phyloP scores from a whole-genome alignment of 2,888 invertebrate genomes.

The Taphrorychus bicolor region DNA sequence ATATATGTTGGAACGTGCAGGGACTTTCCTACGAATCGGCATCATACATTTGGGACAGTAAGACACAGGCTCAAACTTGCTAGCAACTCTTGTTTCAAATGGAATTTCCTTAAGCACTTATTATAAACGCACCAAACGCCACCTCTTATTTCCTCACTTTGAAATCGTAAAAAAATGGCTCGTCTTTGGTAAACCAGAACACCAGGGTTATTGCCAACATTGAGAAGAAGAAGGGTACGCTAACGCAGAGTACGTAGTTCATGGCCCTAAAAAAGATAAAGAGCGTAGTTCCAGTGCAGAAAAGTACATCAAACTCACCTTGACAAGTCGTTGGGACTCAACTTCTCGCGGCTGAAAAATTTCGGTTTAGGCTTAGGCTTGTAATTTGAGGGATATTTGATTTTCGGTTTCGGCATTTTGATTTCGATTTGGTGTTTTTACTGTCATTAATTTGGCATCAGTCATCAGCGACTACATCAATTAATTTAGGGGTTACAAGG shows the following conservation, averaged over 20 bases:
- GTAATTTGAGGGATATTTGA: neutral
- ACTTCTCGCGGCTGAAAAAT: neutral
- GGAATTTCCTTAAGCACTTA: neutral
- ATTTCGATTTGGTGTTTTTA: too few species aligned
- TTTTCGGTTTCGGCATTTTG: too few species aligned
- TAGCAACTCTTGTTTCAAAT: neutral
- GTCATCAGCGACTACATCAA: too few species aligned
- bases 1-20: neutral
- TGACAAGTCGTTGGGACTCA: neutral
- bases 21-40: neutral
- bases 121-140: too few species aligned
- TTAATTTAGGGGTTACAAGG: too few species aligned
- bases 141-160: too few species aligned
- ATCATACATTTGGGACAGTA: too few species aligned
- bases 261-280: slow-evolving; percentile 16
- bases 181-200: slow-evolving; percentile 1
- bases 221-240: slow-evolving; percentile 6
- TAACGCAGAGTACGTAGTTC: slow-evolving; percentile 9
- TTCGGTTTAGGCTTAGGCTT: neutral
- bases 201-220: slow-evolving; percentile 1
- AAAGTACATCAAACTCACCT: too few species aligned
- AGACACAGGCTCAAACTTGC: too few species aligned
- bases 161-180: slow-evolving; percentile 14
- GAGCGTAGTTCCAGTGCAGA: too few species aligned
- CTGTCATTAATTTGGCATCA: too few species aligned